Conservation (phyloP, 2,888 invertebrate species). For the Pyrrhia umbra region DNA sequence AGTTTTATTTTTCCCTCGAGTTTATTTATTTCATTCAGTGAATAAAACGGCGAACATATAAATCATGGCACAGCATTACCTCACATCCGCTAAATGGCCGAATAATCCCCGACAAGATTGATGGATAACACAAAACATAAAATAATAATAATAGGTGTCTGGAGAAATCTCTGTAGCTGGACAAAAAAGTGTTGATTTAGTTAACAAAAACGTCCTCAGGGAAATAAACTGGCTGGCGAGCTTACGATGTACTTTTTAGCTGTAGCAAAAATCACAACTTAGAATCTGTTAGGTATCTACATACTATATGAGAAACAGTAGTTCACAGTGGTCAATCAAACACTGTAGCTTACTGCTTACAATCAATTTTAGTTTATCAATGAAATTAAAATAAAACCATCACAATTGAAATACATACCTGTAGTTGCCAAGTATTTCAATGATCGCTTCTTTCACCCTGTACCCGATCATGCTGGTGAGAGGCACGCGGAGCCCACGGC, state of each 20-base stretch:
- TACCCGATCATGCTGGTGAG: conserved; percentile 61
- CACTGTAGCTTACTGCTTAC: neutral
- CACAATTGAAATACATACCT: conserved; percentile 60
- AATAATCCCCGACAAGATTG: conserved; percentile 46
- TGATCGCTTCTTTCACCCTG: conserved; percentile 67
- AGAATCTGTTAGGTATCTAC: neutral
- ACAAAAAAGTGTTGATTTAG: conserved; percentile 32
- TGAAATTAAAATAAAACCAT: neutral
- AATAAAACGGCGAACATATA: conserved; percentile 36
- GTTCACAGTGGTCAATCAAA: neutral
- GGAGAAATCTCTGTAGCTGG: conserved; percentile 15
- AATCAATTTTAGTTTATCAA: too few relatives aligned
- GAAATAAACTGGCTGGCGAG: conserved; percentile 27
- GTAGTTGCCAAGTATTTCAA: conserved; percentile 67
- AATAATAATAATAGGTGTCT: conserved; percentile 15
- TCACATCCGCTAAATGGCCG: conserved; percentile 38
- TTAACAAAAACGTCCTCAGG: conserved; percentile 21
- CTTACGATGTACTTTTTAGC: neutral
- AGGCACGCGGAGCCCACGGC: conserved; percentile 67
- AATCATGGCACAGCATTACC: conserved; percentile 32
- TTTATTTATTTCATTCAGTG: conserved; percentile 32
- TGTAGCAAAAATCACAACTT: neutral
- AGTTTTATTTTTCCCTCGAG: conserved; percentile 18
- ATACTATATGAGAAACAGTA: neutral
- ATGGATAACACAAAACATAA: conserved; percentile 38